These are phyloP conservation scores for Microplitis deprimator DNA, from an alignment of 2,888 invertebrate genomes.

Conservation along the genomic window DNA sequence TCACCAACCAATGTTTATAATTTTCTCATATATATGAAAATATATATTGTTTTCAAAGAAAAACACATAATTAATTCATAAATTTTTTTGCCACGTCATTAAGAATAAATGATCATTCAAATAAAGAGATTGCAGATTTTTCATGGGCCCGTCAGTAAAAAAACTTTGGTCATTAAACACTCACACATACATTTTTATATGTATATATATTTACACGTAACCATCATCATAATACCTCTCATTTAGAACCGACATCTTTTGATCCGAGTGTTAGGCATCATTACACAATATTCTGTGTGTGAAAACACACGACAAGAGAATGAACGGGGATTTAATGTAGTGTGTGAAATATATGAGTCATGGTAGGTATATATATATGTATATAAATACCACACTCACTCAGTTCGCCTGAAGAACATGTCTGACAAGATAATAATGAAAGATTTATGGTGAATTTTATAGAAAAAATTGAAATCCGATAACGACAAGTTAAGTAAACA, in stretches of 20 bases:
- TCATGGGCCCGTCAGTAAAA: background rate
- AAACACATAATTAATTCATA: background rate
- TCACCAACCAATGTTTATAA: background rate
- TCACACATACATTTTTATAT: background rate
- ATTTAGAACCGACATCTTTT: background rate
- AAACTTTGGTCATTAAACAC: background rate
- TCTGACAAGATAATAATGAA: constrained; percentile 11
- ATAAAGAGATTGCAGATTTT: background rate
- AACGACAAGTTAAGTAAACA: constrained; percentile 5
- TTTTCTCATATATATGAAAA: background rate
- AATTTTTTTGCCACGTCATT: background rate
- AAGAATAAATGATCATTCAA: background rate
- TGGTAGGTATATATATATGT: constrained; percentile 61
- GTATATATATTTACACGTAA: background rate
- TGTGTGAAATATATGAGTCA: constrained; percentile 67
- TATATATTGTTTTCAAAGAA: background rate
- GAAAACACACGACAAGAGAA: constrained; percentile 51
- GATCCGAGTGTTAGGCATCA: constrained; percentile 53
- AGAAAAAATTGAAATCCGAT: constrained; percentile 12
- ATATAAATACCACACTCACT: constrained; percentile 49
- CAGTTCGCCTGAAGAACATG: constrained; percentile 39
- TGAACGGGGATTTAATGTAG: constrained; percentile 64
- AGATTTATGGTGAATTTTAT: background rate
- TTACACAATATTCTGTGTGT: constrained; percentile 63
- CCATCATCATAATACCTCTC: background rate